These are phyloP conservation scores for Candidula unifasciata DNA, from an alignment of 2,888 invertebrate species.

Conservation along the genomic window DNA sequence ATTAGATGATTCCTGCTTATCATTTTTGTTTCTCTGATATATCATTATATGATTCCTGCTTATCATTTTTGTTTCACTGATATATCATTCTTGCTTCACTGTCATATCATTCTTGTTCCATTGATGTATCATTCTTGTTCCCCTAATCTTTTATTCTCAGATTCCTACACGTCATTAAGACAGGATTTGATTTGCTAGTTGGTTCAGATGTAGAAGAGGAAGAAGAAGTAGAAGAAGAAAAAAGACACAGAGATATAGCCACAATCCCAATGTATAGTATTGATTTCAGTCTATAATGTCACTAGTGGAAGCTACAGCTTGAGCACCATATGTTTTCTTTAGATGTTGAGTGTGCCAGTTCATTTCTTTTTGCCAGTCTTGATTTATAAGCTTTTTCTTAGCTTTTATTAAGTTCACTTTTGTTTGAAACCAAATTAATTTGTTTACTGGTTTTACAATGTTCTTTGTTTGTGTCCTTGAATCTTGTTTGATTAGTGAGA, in stretches of 20 bases:
- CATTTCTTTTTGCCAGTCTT: neutral
- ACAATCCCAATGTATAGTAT: slow-evolving; percentile 30
- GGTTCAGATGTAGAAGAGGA: slow-evolving; percentile 43
- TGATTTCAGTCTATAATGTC: neutral
- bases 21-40: too few relatives aligned
- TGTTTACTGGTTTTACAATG: too few relatives aligned
- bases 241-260: slow-evolving; percentile 2
- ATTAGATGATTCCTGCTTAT: too few relatives aligned
- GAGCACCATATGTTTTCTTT: neutral
- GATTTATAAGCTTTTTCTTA: too few relatives aligned
- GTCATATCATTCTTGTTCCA: neutral
- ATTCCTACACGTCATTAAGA: slow-evolving; percentile 47
- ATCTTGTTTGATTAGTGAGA: too few relatives aligned
- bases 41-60: too few relatives aligned
- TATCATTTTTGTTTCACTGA: neutral
- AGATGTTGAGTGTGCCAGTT: neutral
- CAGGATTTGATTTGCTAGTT: slow-evolving; percentile 43
- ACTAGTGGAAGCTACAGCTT: neutral
- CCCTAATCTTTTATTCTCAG: slow-evolving; percentile 41
- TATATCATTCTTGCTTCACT: neutral
- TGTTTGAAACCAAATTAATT: too few relatives aligned
- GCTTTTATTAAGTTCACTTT: too few relatives aligned
- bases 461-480: too few relatives aligned
- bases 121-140: neutral
- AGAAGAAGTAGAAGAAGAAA: slow-evolving; percentile 31